A percentile compares a stretch with the other conserved stretches of the same genome.
These are phyloP conservation scores for Helogale parvula DNA, from an alignment of 2,113 vertebrate species.

Conservation along the genomic window DNA sequence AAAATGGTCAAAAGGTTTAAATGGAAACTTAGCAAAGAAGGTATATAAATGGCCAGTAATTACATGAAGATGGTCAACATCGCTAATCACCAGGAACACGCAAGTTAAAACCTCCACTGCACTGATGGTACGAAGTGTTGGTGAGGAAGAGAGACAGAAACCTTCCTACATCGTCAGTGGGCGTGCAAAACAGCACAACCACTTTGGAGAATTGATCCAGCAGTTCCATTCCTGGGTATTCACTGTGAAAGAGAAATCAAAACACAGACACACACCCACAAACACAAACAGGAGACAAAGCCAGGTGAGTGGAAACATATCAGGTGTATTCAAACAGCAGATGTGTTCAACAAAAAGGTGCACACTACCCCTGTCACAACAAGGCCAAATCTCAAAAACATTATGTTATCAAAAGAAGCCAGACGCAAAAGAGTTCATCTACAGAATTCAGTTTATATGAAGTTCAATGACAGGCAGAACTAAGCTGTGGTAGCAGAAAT, in stretches of 20 bases:
- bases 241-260: neutral
- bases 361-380: neutral
- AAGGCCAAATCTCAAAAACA: neutral
- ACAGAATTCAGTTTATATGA: neutral
- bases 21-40: neutral
- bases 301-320: neutral
- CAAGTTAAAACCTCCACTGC: neutral
- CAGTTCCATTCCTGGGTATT: neutral
- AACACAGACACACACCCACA: neutral
- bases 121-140: neutral
- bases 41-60: neutral
- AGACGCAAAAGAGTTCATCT: neutral
- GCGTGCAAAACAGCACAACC: neutral
- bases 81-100: neutral
- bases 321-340: neutral
- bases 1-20: neutral
- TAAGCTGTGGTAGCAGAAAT: neutral
- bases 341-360: neutral
- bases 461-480: neutral
- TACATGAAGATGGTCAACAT: neutral
- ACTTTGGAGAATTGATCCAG: neutral
- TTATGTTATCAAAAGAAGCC: neutral
- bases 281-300: neutral
- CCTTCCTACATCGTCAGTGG: neutral
- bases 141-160: neutral